Base-by-base conservation (phyloP, 2,113 vertebrate species). In the Poeciliopsis retropinna region DNA sequence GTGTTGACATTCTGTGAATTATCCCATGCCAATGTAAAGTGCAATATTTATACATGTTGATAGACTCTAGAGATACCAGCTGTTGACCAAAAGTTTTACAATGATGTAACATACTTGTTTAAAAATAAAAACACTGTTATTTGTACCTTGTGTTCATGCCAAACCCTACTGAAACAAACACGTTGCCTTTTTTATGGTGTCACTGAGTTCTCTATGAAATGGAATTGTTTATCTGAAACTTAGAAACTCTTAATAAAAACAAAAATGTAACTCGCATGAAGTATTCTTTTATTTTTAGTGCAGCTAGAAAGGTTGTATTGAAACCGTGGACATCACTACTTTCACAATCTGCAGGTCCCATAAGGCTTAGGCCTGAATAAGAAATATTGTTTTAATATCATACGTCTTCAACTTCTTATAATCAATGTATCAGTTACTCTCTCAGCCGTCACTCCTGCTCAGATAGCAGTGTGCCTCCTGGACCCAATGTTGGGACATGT, bases 171-270 rank as follows among this genome's bases (percentile, higher is more conserved):
- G 72, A 85, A 78, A 81, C 80, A 77, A 79, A 73, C 60, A 47
- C 70, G 47, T 78, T 88, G 80, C 77, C 80, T 90, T 92, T 91
- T 89, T 62, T 87, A 83, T 78, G 60, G 76, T 73, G 66, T 57
- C 44, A 62, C 54, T 41, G 44, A 85, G 67, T 28, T 78, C 69
- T 81, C 39, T 76, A 74, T 64, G 31, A 77, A 72, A 60, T 89
- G 87, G 63, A 64, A 70, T 87, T 69, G 84, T 39, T 85, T 84
- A 85, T 88, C 29, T 41, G 81, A 91, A 92, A 86, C 80, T 81
- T 51, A 85, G 30, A 89, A 84, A 72, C 67, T 60, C 88, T 82
- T 88, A 93, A 89, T 92, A 89, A 93, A 92, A 93, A 92, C 30
- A 3, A 71, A 69, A 65, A 64, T 29, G n/a, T 12, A 44, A 47